A percentile compares a stretch with the other conserved stretches of the same genome.
phyloP scores from a whole-genome alignment of 2,797 vertebrate genomes.

The Rachycentron canadum region DNA sequence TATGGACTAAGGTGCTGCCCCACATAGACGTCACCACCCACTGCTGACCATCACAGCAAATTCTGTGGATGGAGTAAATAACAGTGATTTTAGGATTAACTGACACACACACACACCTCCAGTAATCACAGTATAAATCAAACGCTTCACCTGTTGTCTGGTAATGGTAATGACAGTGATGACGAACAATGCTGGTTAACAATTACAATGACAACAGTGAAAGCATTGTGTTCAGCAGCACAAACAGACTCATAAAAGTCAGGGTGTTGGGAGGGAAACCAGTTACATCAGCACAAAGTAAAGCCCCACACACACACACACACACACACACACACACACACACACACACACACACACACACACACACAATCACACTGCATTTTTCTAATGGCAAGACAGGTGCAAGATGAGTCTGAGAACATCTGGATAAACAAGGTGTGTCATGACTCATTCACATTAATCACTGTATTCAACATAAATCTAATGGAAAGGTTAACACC shows the following conservation, averaged over 20 bases:
- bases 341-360: no score
- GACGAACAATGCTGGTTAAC: neutral
- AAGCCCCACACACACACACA: neutral
- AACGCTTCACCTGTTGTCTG: neutral
- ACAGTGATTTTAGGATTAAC: neutral
- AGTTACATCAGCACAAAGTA: slow-evolving; percentile 18
- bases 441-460: neutral
- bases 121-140: neutral
- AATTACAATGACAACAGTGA: slow-evolving; percentile 11
- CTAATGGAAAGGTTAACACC: neutral
- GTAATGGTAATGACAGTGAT: slow-evolving; percentile 21
- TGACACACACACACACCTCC: neutral
- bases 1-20: neutral
- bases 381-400: slow-evolving; percentile 1
- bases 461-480: neutral
- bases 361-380: neutral
- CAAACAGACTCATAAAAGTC: slow-evolving; percentile 18
- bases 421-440: slow-evolving; percentile 15
- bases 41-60: neutral
- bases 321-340: no score
- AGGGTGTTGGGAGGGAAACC: neutral
- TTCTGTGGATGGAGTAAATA: neutral
- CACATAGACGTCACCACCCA: neutral
- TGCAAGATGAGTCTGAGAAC: slow-evolving; percentile 2
- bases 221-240: slow-evolving; percentile 16